Percentiles rank a stretch among this genome's conserved stretches.
These are phyloP conservation scores for Poecile montanus DNA, from an alignment of 2,797 vertebrate genomes.

Conservation along the genomic window DNA sequence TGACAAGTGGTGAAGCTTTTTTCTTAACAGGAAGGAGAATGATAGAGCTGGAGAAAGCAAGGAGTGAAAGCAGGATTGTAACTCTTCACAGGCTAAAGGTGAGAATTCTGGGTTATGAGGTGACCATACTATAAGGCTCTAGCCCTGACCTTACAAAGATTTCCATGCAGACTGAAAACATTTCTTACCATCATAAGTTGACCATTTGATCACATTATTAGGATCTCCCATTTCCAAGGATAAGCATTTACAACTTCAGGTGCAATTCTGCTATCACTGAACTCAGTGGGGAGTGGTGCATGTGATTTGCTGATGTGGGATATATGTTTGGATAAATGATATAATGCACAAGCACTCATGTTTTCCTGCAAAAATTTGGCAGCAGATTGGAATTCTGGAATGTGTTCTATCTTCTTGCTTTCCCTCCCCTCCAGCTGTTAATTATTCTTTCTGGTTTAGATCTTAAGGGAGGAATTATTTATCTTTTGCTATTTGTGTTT, in stretches of 20 bases:
- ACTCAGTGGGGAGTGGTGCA: background rate
- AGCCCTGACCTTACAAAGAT: background rate
- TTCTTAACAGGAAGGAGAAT: background rate
- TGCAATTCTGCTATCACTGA: background rate
- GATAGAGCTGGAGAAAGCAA: background rate
- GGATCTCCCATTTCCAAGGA: background rate
- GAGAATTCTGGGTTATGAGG: background rate
- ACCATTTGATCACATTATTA: background rate
- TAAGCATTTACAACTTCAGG: background rate
- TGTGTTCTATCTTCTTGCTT: background rate
- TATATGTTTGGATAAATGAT: background rate
- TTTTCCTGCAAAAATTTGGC: background rate
- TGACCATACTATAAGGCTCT: background rate
- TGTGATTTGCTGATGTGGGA: background rate
- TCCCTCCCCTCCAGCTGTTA: constrained; percentile 36
- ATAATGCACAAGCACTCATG: rapidly evolving
- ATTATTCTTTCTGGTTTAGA: constrained; percentile 28
- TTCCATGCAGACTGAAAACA: background rate
- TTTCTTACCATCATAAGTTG: background rate
- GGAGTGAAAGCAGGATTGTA: background rate
- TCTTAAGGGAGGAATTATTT: constrained; percentile 47
- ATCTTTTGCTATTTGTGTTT: constrained; percentile 40
- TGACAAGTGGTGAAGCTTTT: background rate
- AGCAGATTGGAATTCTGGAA: background rate
- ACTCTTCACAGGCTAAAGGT: background rate